Evolutionary conservation across 2,888 invertebrate genomes (phyloP).

Genomic region (Agriopis aurantiaria): DNA sequence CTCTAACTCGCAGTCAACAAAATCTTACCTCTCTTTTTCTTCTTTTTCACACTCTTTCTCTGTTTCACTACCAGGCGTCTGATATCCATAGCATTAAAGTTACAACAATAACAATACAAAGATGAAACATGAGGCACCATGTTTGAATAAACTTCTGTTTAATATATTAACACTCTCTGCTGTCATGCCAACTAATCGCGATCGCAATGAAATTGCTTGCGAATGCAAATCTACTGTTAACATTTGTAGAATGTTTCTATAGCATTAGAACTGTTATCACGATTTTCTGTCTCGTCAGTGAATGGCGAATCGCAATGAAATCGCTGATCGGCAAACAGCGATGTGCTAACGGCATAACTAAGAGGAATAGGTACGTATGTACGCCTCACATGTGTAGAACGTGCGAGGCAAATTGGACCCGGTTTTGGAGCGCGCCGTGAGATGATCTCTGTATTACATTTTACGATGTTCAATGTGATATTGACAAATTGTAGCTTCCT

Average conservation of each 20-base stretch:
- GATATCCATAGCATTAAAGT: too few relatives aligned
- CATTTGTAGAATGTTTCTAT: too few relatives aligned
- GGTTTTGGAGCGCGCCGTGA: slow-evolving; percentile 35
- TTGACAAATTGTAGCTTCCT: slow-evolving; percentile 42
- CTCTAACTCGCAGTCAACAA: too few relatives aligned
- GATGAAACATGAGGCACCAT: too few relatives aligned
- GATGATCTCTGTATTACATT: slow-evolving; percentile 53
- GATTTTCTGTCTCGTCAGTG: not conserved
- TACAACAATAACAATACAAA: too few relatives aligned
- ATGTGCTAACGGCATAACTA: not conserved
- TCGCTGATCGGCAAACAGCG: not conserved
- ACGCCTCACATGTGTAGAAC: slow-evolving; percentile 5
- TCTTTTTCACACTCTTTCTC: too few relatives aligned
- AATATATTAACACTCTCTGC: too few relatives aligned
- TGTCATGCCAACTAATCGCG: not conserved
- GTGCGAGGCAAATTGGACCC: slow-evolving; percentile 57
- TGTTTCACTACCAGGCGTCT: too few relatives aligned
- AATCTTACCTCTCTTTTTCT: too few relatives aligned
- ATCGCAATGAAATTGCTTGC: not conserved
- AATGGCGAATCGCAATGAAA: not conserved
- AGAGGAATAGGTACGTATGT: not conserved
- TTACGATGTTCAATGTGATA: slow-evolving; percentile 41
- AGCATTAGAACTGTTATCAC: too few relatives aligned
- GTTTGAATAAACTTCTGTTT: too few relatives aligned
- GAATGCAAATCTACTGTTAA: not conserved